Evolutionary conservation across 2,113 vertebrate species (phyloP).

Genomic region (Eira barbara): DNA sequence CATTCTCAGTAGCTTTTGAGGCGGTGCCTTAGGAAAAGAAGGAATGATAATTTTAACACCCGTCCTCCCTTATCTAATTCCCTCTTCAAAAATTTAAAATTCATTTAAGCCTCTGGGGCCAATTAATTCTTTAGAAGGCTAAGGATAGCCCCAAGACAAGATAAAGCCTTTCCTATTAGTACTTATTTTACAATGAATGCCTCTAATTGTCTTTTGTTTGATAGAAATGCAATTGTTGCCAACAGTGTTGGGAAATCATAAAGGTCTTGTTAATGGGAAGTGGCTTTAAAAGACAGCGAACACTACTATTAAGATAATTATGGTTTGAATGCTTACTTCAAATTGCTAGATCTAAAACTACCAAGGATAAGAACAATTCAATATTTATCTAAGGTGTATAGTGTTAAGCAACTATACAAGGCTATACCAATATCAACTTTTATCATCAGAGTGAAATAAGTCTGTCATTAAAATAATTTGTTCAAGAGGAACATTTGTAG

Average conservation of each 20-base stretch:
- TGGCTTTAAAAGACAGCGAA: conserved; percentile 31
- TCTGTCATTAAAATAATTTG: background rate
- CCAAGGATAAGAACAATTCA: background rate
- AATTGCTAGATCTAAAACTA: background rate
- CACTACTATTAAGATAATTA: conserved; percentile 5
- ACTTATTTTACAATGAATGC: conserved; percentile 39
- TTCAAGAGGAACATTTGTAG: background rate
- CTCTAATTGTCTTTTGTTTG: conserved; percentile 11
- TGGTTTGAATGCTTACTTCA: background rate
- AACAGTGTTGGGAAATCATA: conserved; percentile 45
- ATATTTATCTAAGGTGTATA: background rate
- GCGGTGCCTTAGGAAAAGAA: background rate
- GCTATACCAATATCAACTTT: background rate
- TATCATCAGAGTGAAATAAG: background rate
- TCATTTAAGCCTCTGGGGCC: background rate
- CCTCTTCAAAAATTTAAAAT: conserved; percentile 52
- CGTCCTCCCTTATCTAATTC: background rate
- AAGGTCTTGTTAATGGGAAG: conserved; percentile 35
- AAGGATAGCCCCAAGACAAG: background rate
- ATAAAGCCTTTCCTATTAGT: conserved; percentile 21
- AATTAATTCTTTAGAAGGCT: conserved; percentile 58
- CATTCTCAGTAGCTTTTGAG: background rate
- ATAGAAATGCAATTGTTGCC: conserved; percentile 38
- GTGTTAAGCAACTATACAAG: background rate
- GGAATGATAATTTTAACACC: conserved; percentile 11